Conservation (phyloP, 2,113 vertebrate genomes). For the Bucco capensis region DNA sequence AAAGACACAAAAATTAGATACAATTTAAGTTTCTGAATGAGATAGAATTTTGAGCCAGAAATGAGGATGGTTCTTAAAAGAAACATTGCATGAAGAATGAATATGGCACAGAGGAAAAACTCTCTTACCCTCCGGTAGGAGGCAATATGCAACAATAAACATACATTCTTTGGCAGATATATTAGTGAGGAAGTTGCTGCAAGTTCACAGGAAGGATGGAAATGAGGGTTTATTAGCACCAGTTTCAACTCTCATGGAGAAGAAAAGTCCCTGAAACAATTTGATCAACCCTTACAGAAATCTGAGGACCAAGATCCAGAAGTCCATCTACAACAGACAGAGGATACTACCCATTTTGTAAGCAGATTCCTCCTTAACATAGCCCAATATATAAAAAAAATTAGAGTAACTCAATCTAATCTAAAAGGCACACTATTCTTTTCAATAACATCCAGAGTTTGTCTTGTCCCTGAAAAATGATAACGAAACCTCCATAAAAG, state of each 20-base stretch:
- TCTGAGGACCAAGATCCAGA: neutral
- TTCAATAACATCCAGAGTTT: neutral
- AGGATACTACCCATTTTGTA: neutral
- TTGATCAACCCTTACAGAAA: neutral
- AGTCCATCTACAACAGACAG: neutral
- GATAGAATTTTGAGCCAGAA: neutral
- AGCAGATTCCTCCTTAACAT: neutral
- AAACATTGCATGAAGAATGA: neutral
- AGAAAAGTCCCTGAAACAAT: neutral
- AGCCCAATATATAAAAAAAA: neutral
- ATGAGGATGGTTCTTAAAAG: neutral
- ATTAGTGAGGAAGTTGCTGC: neutral
- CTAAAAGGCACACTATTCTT: neutral
- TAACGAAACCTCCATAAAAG: neutral
- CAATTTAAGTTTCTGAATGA: neutral
- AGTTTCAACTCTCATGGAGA: neutral
- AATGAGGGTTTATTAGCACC: neutral
- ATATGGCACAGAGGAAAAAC: neutral
- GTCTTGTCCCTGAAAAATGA: neutral
- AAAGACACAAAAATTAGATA: neutral
- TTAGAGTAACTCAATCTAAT: neutral
- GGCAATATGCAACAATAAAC: neutral
- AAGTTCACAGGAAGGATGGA: neutral
- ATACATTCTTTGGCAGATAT: neutral
- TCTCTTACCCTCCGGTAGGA: neutral